Evolutionary conservation across 2,113 vertebrate genomes (phyloP).

Genomic region (Zosterops hypoxanthus): DNA sequence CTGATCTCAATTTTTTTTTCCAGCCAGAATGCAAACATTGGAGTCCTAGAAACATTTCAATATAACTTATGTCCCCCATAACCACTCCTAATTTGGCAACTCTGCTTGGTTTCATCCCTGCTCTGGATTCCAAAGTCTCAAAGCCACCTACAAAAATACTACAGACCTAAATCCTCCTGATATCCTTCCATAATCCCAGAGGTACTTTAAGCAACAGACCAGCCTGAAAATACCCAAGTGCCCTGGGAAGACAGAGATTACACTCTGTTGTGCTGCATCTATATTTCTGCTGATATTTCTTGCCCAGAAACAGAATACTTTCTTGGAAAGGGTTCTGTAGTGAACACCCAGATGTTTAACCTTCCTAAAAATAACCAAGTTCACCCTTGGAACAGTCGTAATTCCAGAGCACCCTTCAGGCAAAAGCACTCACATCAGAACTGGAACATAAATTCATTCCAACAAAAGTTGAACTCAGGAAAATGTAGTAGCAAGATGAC

Average conservation of each 20-base stretch:
- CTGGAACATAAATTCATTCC: background rate
- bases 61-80: background rate
- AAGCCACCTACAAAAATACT: slow-evolving; percentile 32
- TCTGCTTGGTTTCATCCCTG: background rate
- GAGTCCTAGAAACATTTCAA: background rate
- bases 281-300: background rate
- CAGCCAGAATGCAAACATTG: background rate
- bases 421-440: background rate
- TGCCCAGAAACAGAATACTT: slow-evolving; percentile 17
- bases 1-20: background rate
- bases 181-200: background rate
- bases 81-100: background rate
- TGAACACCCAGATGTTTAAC: slow-evolving; percentile 11
- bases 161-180: slow-evolving; percentile 31
- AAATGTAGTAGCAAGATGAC: background rate
- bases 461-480: background rate
- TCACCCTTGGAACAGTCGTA: background rate
- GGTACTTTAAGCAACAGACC: slow-evolving; percentile 35
- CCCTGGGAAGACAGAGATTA: slow-evolving; percentile 13
- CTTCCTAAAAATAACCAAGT: slow-evolving; percentile 2
- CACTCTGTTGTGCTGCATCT: background rate
- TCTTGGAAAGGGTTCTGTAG: slow-evolving; percentile 7
- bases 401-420: background rate
- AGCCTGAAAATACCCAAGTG: slow-evolving; percentile 23
- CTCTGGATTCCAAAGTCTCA: background rate